These are phyloP conservation scores for Paramuricea clavata DNA, from an alignment of 92 coral and sea anemone species.

Conservation along the genomic window DNA sequence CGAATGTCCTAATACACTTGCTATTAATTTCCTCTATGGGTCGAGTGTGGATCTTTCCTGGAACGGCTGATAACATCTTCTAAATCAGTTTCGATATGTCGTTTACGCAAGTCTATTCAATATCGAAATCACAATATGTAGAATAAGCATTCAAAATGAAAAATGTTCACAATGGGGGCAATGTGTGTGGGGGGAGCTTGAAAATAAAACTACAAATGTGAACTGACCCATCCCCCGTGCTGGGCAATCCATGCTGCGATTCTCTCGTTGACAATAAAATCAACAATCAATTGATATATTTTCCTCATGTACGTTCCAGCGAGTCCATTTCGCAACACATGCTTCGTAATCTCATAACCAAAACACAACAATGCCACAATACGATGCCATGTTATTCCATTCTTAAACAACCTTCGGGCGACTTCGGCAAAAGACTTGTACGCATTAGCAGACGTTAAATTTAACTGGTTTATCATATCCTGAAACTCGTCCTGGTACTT, in stretches of 20 bases:
- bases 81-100: no score
- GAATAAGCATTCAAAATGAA: background rate
- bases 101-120: background rate
- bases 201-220: background rate
- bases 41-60: no score
- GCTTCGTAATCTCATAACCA: constrained; percentile 94
- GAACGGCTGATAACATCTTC: no score
- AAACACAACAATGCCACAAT: constrained; percentile 93
- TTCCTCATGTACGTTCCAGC: constrained; percentile 95
- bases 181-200: background rate
- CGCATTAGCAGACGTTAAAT: constrained; percentile 88
- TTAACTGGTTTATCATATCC: constrained; percentile 91
- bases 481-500: constrained; percentile 93
- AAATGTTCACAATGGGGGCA: background rate
- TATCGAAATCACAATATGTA: background rate
- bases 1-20: no score
- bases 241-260: constrained; percentile 95
- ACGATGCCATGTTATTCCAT: constrained; percentile 95
- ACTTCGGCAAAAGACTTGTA: constrained; percentile 96
- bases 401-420: constrained; percentile 88
- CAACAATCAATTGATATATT: constrained; percentile 89
- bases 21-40: no score
- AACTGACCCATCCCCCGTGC: constrained; percentile 99
- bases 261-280: constrained; percentile 90
- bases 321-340: constrained; percentile 89